These are phyloP conservation scores for Petromus typicus DNA, from an alignment of 2,113 vertebrate genomes.

Conservation along the genomic window DNA sequence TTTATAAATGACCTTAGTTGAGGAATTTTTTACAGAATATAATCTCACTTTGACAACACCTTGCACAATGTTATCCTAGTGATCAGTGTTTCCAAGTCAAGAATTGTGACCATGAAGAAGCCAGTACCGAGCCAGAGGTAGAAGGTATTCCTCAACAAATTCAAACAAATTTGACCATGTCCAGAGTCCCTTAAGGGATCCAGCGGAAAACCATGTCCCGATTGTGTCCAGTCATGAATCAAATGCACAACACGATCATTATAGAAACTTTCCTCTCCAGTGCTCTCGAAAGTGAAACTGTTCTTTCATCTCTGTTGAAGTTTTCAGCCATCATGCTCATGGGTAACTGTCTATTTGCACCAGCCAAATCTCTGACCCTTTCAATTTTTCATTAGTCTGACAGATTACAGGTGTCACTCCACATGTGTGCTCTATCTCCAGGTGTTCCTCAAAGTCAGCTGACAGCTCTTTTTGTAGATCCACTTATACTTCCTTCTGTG, in stretches of 20 bases:
- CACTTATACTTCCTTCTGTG: constrained; percentile 42
- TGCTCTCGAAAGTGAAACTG: constrained; percentile 53
- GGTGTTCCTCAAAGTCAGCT: constrained; percentile 12
- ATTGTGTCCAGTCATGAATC: constrained; percentile 29
- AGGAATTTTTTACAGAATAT: neutral
- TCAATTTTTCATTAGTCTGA: constrained; percentile 38
- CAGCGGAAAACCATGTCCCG: neutral
- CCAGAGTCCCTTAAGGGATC: neutral
- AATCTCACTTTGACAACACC: neutral
- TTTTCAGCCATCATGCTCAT: constrained; percentile 52
- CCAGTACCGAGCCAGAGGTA: neutral
- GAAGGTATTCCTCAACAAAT: neutral
- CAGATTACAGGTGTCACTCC: neutral
- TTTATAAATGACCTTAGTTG: neutral
- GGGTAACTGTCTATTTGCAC: constrained; percentile 67
- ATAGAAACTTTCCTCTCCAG: constrained; percentile 19
- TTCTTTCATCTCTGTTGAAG: constrained; percentile 55
- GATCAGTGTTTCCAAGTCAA: constrained; percentile 5
- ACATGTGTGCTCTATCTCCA: neutral
- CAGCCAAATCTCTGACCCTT: constrained; percentile 65
- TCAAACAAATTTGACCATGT: neutral
- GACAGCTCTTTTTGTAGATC: constrained; percentile 1
- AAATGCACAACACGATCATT: neutral
- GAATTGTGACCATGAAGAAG: neutral
- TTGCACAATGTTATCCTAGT: neutral